Percentiles rank a stretch among this genome's conserved stretches.
phyloP scores from a whole-genome alignment of 2,888 invertebrate species.

The Dynastes grantii region DNA sequence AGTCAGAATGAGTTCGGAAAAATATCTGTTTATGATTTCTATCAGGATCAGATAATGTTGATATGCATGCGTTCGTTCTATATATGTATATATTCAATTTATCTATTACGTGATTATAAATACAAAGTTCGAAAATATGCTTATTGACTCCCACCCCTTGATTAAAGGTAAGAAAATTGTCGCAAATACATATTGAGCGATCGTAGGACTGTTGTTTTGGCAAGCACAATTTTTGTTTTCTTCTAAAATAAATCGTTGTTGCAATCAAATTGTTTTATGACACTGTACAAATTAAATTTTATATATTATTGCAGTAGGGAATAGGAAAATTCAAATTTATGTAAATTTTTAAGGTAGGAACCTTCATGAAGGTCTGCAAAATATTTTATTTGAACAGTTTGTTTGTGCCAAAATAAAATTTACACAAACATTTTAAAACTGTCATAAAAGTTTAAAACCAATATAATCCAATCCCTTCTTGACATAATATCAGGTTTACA shows the following conservation, averaged over 20 bases:
- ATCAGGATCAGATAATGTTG: slow-evolving; percentile 26
- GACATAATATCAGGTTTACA: not conserved
- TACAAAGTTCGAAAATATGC: slow-evolving; percentile 13
- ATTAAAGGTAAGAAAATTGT: not conserved
- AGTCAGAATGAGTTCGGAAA: not conserved
- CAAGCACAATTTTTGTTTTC: not conserved
- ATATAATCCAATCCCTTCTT: not conserved
- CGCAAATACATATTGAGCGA: not conserved
- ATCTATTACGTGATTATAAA: slow-evolving; percentile 30
- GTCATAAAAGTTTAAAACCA: not conserved
- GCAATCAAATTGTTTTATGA: too few species aligned
- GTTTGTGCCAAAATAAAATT: not conserved
- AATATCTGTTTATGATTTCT: slow-evolving; percentile 21
- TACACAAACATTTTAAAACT: not conserved
- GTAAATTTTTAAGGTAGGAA: too few species aligned
- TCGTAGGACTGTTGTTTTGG: not conserved
- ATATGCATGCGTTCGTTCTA: not conserved
- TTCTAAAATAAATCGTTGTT: too few species aligned
- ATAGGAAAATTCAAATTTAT: too few species aligned
- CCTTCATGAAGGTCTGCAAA: too few species aligned
- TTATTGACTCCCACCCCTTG: not conserved
- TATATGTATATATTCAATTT: not conserved
- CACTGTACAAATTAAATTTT: too few species aligned
- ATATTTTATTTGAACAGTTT: not conserved
- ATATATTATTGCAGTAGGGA: too few species aligned